Percentiles rank a stretch among this genome's conserved stretches.
phyloP scores from a whole-genome alignment of 2,113 vertebrate genomes.

The Spilogale gracilis region DNA sequence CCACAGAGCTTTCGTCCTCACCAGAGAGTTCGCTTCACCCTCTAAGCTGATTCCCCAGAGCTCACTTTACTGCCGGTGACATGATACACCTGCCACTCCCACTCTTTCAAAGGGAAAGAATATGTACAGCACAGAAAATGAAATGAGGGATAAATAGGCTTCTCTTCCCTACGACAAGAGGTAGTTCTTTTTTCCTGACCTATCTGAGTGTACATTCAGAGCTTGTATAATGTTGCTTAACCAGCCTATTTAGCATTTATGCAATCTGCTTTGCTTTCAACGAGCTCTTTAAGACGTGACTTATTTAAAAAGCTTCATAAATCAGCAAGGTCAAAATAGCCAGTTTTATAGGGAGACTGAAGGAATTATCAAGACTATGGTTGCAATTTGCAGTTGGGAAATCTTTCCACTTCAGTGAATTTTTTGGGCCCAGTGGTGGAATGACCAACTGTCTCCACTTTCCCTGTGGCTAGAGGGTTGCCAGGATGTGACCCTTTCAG shows the following conservation, averaged over 20 bases:
- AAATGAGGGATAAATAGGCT: background rate
- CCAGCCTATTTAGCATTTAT: background rate
- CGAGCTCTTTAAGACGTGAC: conserved; percentile 40
- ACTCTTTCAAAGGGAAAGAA: background rate
- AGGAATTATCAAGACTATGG: background rate
- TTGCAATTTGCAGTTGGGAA: background rate
- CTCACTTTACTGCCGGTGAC: conserved; percentile 5
- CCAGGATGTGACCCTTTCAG: background rate
- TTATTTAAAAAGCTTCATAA: conserved; percentile 47
- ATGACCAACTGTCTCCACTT: background rate
- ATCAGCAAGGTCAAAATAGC: conserved; percentile 35
- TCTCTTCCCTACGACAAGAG: conserved; percentile 42
- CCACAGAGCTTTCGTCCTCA: background rate
- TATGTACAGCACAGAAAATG: background rate
- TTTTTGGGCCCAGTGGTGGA: background rate
- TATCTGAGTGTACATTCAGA: conserved; percentile 54
- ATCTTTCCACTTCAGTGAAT: background rate
- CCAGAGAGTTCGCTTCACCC: background rate
- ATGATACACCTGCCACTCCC: background rate
- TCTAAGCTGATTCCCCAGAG: background rate
- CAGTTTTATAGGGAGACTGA: background rate
- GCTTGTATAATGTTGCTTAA: background rate
- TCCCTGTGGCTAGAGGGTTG: background rate
- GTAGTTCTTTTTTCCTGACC: conserved; percentile 47
- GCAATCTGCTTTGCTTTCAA: conserved; percentile 36